Evolutionary conservation across 2,113 vertebrate species (phyloP).

Genomic region (Hypocryptadius cinnamomeus): DNA sequence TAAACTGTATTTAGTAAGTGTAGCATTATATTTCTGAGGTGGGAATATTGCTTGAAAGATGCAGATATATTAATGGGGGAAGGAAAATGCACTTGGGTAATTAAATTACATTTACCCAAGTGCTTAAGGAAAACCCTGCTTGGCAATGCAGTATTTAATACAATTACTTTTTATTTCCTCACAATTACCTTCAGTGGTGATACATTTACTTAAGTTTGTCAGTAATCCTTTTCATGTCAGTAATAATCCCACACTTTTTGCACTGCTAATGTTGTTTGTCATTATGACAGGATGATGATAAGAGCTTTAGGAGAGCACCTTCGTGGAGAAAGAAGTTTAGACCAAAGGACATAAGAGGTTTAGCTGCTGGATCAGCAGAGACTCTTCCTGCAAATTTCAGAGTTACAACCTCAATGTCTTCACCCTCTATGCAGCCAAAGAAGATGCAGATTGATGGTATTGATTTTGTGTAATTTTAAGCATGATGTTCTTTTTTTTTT

Average conservation of each 20-base stretch:
- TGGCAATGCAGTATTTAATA: not conserved
- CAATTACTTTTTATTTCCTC: not conserved
- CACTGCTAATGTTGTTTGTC: constrained; percentile 1
- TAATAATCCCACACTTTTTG: not conserved
- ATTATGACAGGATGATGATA: constrained; percentile 85
- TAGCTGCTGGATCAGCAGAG: constrained; percentile 84
- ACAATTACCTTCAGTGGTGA: not conserved
- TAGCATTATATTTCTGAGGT: not conserved
- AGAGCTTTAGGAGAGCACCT: constrained; percentile 91
- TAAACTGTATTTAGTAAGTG: not conserved
- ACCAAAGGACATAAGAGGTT: constrained; percentile 91
- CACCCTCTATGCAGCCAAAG: constrained; percentile 90
- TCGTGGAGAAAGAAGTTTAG: constrained; percentile 98
- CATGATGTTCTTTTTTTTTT: not conserved
- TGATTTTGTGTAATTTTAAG: not conserved
- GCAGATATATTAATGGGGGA: not conserved
- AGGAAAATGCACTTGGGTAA: not conserved
- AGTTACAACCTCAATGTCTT: constrained; percentile 82
- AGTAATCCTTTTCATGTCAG: not conserved
- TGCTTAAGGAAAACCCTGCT: not conserved
- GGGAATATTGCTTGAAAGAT: not conserved
- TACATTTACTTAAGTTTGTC: not conserved
- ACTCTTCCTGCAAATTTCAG: constrained; percentile 94
- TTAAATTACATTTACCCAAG: not conserved
- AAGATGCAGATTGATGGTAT: constrained; percentile 93